phyloP scores from a whole-genome alignment of 2,113 vertebrate genomes.

The Scolopax mira region DNA sequence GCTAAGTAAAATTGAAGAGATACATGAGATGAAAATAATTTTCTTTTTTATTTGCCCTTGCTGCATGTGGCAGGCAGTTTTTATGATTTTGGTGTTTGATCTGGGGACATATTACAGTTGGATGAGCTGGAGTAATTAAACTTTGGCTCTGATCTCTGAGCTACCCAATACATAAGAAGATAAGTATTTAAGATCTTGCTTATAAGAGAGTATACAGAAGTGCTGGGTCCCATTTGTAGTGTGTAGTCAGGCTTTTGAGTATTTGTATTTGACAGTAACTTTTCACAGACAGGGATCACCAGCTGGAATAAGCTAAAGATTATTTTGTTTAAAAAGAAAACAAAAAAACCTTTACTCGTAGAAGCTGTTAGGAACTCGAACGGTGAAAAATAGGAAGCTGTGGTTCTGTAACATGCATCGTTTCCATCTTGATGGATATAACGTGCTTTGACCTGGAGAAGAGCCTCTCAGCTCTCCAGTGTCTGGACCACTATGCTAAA shows the following conservation, averaged over 20 bases:
- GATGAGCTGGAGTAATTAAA: slow-evolving; percentile 16
- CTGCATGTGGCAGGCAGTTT: neutral
- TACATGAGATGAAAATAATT: neutral
- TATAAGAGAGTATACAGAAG: neutral
- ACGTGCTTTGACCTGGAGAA: neutral
- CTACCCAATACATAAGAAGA: neutral
- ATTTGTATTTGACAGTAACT: neutral
- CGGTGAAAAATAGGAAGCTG: neutral
- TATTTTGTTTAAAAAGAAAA: neutral
- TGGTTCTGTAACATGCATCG: neutral
- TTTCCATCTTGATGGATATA: neutral
- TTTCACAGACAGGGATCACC: neutral
- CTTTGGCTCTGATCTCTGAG: neutral
- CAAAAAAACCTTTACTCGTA: neutral
- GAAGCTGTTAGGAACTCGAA: neutral
- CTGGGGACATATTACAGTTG: neutral
- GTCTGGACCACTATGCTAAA: neutral
- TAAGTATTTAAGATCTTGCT: neutral
- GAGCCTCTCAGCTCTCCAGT: neutral
- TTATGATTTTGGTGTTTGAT: neutral
- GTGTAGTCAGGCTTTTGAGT: neutral
- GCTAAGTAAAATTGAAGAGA: neutral
- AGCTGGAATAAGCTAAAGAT: neutral
- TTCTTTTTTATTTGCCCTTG: neutral
- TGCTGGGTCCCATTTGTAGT: neutral